Evolutionary conservation across 2,113 vertebrate species (phyloP).

Genomic region (Melospiza georgiana): DNA sequence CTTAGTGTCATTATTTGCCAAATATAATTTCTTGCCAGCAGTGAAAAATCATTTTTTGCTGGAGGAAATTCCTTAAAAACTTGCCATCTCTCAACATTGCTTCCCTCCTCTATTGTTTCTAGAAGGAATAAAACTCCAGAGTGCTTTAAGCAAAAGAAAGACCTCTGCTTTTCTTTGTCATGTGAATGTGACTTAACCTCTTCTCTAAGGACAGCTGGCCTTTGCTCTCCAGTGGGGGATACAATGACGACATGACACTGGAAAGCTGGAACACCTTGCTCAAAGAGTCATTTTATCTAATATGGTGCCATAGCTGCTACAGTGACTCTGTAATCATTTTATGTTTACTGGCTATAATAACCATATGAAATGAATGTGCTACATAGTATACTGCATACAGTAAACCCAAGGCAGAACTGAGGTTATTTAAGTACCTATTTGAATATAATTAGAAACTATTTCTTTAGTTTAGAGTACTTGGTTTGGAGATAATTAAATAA

Average conservation of each 20-base stretch:
- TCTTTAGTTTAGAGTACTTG: background rate
- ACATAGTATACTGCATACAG: background rate
- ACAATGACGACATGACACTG: background rate
- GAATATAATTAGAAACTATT: background rate
- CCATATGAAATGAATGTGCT: background rate
- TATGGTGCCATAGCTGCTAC: background rate
- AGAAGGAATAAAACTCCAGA: constrained; percentile 27
- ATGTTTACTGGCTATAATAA: constrained; percentile 34
- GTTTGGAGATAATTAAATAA: constrained; percentile 22
- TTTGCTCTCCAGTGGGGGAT: background rate
- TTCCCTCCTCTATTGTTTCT: constrained; percentile 56
- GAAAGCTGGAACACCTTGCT: constrained; percentile 4
- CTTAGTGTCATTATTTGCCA: constrained; percentile 26
- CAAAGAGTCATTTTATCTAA: background rate
- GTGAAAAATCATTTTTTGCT: constrained; percentile 54
- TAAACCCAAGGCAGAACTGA: constrained; percentile 16
- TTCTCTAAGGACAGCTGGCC: constrained; percentile 20
- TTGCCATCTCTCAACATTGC: constrained; percentile 1
- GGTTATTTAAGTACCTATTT: constrained; percentile 6
- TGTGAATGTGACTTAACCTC: constrained; percentile 17
- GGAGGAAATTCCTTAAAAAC: constrained; percentile 45
- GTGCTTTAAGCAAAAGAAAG: constrained; percentile 7
- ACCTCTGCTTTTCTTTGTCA: constrained; percentile 14
- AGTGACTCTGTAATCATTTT: background rate
- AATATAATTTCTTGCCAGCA: constrained; percentile 27